These are phyloP conservation scores for Julus scanicus DNA, from an alignment of 2,888 invertebrate species.

Conservation along the genomic window DNA sequence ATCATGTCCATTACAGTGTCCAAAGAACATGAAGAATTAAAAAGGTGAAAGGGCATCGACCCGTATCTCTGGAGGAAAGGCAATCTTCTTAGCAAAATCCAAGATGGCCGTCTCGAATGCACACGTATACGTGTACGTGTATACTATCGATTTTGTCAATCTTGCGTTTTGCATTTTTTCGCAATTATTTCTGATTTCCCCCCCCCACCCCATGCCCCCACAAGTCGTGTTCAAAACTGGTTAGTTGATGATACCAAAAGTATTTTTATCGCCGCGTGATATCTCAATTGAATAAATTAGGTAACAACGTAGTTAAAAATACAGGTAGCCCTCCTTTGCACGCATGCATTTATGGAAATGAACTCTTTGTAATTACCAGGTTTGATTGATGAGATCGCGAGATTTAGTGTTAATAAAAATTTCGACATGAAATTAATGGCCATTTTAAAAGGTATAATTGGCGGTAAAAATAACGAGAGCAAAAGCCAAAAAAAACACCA, in stretches of 20 bases:
- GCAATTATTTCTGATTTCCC: not conserved
- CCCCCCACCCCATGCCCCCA: not conserved
- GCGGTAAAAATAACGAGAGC: not conserved
- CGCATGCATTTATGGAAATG: constrained; percentile 36
- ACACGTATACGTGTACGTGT: not conserved
- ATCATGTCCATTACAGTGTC: no score
- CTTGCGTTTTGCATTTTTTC: constrained; percentile 36
- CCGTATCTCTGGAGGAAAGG: not conserved
- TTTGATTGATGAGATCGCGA: constrained; percentile 32
- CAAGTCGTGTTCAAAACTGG: constrained; percentile 14
- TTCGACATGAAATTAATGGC: not conserved
- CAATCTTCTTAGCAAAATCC: not conserved
- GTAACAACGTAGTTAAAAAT: not conserved
- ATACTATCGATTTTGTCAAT: constrained; percentile 10
- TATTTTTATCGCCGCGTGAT: constrained; percentile 20
- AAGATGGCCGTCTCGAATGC: not conserved
- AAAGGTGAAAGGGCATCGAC: constrained; percentile 12
- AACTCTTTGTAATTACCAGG: constrained; percentile 17
- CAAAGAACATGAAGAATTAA: no score
- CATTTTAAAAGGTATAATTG: constrained; percentile 4
- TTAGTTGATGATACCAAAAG: constrained; percentile 38
- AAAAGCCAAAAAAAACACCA: not conserved
- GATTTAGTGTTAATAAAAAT: not conserved
- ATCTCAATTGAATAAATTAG: constrained; percentile 39
- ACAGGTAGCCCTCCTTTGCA: not conserved